Evolutionary conservation across 2,888 invertebrate genomes (phyloP), one percentile per base, ranked within the genome.

Genomic region (Ptychoptera contaminata): DNA sequence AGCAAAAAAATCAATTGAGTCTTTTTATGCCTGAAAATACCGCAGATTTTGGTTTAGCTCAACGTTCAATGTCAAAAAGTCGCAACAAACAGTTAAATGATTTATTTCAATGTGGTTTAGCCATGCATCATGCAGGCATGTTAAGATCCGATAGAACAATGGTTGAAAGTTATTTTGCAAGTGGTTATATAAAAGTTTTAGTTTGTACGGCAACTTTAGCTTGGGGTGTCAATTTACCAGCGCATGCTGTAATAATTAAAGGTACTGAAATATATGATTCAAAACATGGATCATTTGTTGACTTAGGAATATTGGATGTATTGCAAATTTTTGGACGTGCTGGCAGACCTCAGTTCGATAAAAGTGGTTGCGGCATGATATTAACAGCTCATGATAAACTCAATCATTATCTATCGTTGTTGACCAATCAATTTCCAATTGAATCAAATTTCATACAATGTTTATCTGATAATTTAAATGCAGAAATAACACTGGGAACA

Each of bases 141-240:
- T 61, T 90, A 44, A 74, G 96, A 47, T 73, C 77, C 46, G 98
- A 98, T 67, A 76, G 93, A 52, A 76, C 79, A 56, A 68, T 88
- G 66, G 85, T 90, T 1, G 97, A 98, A 63, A 85, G 83, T 60
- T 82, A 84, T 56, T 98, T 98, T 60, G 68, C 81, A 0, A 83
- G 84, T 46, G 96, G 96, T 0, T 74, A 81, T 50, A 79, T 93
- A 47, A 86, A 82, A 59, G 91, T 86, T 1, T 68, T 99, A 2
- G 86, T 93, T 8, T 97, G 97, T 61, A 99, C 98, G 0, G 88
- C 98, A 0, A 99, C 98, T 0, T 70, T 99, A 30, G 98, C 98
- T 23, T 99, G 98, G 98, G 98, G 98, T 53, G 97, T 99, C 6
- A 99, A 99, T 69, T 72, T 99, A 51, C 98, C 98, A 0, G 98